These are phyloP conservation scores for Desmodus rotundus DNA, from an alignment of 2,113 vertebrate species.

Conservation along the genomic window DNA sequence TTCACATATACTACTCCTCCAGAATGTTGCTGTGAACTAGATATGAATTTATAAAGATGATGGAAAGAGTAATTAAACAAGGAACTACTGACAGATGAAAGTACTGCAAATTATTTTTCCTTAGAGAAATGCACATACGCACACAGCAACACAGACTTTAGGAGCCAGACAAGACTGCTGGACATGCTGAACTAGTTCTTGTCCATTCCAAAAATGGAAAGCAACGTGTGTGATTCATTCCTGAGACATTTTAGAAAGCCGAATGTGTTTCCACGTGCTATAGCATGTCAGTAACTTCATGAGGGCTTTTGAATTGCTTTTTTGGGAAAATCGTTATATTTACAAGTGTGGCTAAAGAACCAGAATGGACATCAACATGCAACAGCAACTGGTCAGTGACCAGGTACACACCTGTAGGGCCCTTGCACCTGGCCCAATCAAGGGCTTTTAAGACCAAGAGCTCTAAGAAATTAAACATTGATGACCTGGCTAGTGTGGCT, in stretches of 20 bases:
- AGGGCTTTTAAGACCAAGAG: neutral
- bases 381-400: neutral
- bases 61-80: conserved; percentile 19
- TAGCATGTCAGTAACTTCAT: neutral
- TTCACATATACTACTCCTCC: neutral
- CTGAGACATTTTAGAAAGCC: conserved; percentile 24
- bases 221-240: conserved; percentile 43
- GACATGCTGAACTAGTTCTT: conserved; percentile 37
- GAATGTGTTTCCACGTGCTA: neutral
- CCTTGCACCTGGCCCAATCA: neutral
- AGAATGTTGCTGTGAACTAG: neutral
- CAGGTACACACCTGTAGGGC: neutral
- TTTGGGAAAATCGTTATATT: neutral
- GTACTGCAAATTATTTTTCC: neutral
- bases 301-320: neutral
- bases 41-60: neutral
- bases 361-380: neutral
- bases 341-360: neutral
- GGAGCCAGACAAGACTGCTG: neutral
- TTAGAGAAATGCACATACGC: neutral
- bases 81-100: neutral
- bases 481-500: too few species aligned
- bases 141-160: neutral
- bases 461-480: neutral
- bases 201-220: conserved; percentile 36